Evolutionary conservation across 2,113 vertebrate species (phyloP), one percentile per base, ranked within the genome.

Genomic region (Embiotoca jacksoni): DNA sequence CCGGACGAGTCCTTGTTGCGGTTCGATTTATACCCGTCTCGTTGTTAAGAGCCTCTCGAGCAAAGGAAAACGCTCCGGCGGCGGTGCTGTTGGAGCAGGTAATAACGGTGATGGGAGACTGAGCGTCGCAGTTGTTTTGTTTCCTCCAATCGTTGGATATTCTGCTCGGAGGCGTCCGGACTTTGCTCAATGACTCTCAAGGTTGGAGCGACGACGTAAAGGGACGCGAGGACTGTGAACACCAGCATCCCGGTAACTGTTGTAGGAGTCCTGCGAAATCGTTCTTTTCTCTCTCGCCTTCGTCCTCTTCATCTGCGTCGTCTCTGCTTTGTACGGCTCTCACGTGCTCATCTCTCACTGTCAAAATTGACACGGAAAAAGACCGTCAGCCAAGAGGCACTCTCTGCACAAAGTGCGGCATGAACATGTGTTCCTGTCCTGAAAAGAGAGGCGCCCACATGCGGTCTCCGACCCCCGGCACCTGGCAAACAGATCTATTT

Each of bases 131-230:
- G 62, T 77, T 83, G 60, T 86, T 89, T 75, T 83, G 36, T 49
- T 68, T 75, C 63, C 33, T 62, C 67, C 14, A 14, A 68, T 86
- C 83, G 79, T 88, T 88, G 71, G 66, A 70, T 46, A 90, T 85
- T 89, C 85, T 39, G 50, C 83, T 89, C 73, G 55, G 66, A 86
- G 62, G 37, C 61, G 7, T 73, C 60, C 60, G 77, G 70, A 67
- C 81, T 72, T 76, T 54, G 41, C 72, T 82, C 80, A 88, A 50
- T 78, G 83, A 80, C 78, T 80, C 81, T 85, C 86, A 86, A 88
- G 81, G 83, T 89, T 77, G 76, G 61, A 74, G 72, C 4, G 2
- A 53, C 14, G 33, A 73, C 23, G 73, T 75, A 72, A 83, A 81
- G 55, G 67, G 79, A 85, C 78, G 49, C 36, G 5, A 80, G 36